Evolutionary conservation across 2,797 vertebrate species (phyloP).

Genomic region (Microctenopoma steveboyesi): DNA sequence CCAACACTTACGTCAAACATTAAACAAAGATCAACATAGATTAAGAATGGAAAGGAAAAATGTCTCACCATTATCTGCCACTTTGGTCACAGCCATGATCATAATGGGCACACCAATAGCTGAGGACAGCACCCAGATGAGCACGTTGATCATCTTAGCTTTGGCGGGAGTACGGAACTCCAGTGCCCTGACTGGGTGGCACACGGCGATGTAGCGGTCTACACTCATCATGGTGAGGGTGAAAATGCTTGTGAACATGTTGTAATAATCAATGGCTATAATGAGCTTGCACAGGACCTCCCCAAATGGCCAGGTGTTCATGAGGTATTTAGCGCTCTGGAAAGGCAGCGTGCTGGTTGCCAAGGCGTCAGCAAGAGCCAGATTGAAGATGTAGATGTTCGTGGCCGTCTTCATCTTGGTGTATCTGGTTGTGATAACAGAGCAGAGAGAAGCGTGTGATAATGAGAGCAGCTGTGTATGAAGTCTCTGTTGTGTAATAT

Average conservation of each 20-base stretch:
- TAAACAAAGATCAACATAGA: background rate
- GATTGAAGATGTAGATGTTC: conserved; percentile 97
- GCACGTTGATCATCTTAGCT: conserved; percentile 94
- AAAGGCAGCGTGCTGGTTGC: conserved; percentile 95
- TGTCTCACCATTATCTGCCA: conserved; percentile 82
- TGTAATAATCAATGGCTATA: conserved; percentile 96
- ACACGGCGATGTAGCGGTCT: conserved; percentile 93
- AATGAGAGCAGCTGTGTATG: conserved; percentile 25
- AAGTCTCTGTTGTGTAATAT: conserved; percentile 21
- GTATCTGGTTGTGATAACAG: conserved; percentile 82
- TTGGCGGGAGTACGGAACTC: conserved; percentile 92
- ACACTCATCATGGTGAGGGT: conserved; percentile 98
- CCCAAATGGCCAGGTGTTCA: conserved; percentile 95
- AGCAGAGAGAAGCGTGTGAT: conserved; percentile 13
- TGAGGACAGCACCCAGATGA: conserved; percentile 93
- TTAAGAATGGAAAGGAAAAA: background rate
- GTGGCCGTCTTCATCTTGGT: conserved; percentile 97
- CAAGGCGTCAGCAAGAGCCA: conserved; percentile 91
- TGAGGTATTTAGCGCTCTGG: conserved; percentile 94
- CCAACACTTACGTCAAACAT: no score
- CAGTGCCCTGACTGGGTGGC: conserved; percentile 91
- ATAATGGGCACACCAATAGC: conserved; percentile 93
- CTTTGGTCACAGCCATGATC: conserved; percentile 91
- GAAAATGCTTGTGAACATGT: conserved; percentile 98
- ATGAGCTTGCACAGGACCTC: conserved; percentile 91